These are phyloP conservation scores for Himantopus leucocephalus DNA, from an alignment of 2,113 vertebrate genomes.

Conservation along the genomic window DNA sequence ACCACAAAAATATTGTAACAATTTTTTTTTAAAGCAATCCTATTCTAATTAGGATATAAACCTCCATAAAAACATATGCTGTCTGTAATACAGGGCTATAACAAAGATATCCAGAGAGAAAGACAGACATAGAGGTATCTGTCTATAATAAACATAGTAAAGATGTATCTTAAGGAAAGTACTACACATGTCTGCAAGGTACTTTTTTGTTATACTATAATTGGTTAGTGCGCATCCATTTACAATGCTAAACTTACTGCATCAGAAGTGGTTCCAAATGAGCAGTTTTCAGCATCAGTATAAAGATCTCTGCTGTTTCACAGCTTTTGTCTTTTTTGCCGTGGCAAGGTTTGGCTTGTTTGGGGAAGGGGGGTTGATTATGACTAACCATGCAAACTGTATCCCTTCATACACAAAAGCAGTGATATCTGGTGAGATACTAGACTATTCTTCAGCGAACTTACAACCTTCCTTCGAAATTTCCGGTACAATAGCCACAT, in stretches of 20 bases:
- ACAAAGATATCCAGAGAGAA: background rate
- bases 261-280: background rate
- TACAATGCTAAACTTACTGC: background rate
- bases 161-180: background rate
- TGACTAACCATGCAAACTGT: background rate
- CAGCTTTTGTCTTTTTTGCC: background rate
- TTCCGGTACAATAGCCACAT: background rate
- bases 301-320: background rate
- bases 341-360: background rate
- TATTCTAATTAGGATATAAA: background rate
- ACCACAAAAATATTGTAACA: background rate
- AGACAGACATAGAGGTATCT: background rate
- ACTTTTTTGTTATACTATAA: background rate
- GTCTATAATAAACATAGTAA: background rate
- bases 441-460: background rate
- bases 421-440: background rate
- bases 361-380: background rate
- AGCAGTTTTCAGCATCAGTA: background rate
- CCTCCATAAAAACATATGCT: background rate
- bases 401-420: background rate
- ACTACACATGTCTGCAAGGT: background rate
- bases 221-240: background rate
- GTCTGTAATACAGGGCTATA: background rate
- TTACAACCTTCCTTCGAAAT: background rate
- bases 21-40: background rate